Evolutionary conservation across 2,113 vertebrate genomes (phyloP).

Genomic region (Cairina moschata): DNA sequence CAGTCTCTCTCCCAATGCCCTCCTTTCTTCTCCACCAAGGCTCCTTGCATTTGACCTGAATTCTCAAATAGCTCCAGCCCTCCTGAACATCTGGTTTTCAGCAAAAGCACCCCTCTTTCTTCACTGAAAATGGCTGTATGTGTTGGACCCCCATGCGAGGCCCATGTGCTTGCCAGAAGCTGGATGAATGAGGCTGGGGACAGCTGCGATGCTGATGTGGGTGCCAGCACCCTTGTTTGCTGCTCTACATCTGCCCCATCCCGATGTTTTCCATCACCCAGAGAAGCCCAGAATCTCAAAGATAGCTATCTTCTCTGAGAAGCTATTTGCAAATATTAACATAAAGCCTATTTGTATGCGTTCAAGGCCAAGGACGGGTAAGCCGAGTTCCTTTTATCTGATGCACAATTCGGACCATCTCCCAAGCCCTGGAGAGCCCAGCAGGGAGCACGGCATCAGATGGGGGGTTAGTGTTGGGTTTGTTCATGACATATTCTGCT

Average conservation of each 20-base stretch:
- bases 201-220: background rate
- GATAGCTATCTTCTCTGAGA: background rate
- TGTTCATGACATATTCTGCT: background rate
- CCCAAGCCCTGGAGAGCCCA: background rate
- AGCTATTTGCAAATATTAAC: slow-evolving; percentile 24
- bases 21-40: background rate
- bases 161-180: background rate
- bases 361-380: background rate
- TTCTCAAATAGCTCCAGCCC: background rate
- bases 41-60: slow-evolving; percentile 36
- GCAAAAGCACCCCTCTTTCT: background rate
- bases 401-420: background rate
- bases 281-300: background rate
- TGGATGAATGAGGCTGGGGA: background rate
- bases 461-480: background rate
- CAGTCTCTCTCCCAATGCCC: background rate
- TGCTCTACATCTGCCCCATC: background rate
- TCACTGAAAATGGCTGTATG: background rate
- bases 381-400: background rate
- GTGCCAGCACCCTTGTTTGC: background rate
- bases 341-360: background rate
- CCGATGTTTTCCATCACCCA: background rate
- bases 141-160: too few relatives aligned
- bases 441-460: background rate
- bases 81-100: background rate